Evolutionary conservation across 2,113 vertebrate species (phyloP).

Genomic region (Daphoenositta chrysoptera): DNA sequence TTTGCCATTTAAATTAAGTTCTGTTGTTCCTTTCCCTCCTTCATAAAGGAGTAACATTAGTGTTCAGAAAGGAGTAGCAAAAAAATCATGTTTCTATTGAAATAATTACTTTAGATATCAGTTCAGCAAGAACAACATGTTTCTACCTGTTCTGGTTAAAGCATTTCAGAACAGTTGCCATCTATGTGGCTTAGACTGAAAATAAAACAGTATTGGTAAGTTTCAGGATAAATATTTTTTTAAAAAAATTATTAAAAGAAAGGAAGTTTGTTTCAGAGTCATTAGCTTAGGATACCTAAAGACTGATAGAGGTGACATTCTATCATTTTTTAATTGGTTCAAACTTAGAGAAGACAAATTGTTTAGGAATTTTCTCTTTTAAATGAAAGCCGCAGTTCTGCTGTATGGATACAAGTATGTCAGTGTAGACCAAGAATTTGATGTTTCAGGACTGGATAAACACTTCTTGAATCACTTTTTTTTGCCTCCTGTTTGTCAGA

Average conservation of each 20-base stretch:
- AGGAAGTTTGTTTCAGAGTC: not conserved
- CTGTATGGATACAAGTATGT: fast-evolving
- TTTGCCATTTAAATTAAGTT: not conserved
- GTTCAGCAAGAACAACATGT: not conserved
- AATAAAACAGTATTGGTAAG: not conserved
- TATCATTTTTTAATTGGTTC: not conserved
- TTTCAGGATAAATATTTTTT: not conserved
- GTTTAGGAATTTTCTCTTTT: not conserved
- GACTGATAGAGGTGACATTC: not conserved
- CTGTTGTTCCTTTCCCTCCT: not conserved
- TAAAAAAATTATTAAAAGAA: not conserved
- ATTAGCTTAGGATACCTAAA: not conserved
- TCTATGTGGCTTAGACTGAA: not conserved
- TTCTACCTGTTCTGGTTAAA: not conserved
- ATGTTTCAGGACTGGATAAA: not conserved
- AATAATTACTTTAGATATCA: not conserved
- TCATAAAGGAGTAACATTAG: not conserved
- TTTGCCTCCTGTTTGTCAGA: not conserved
- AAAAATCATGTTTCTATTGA: not conserved
- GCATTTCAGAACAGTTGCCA: not conserved
- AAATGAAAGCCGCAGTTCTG: not conserved
- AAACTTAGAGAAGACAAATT: not conserved
- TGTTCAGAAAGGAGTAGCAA: not conserved
- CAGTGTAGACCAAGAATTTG: fast-evolving
- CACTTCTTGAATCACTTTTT: not conserved